Evolutionary conservation across 1,140 invertebrate species (phyloP).

Genomic region (Drusus annulatus): DNA sequence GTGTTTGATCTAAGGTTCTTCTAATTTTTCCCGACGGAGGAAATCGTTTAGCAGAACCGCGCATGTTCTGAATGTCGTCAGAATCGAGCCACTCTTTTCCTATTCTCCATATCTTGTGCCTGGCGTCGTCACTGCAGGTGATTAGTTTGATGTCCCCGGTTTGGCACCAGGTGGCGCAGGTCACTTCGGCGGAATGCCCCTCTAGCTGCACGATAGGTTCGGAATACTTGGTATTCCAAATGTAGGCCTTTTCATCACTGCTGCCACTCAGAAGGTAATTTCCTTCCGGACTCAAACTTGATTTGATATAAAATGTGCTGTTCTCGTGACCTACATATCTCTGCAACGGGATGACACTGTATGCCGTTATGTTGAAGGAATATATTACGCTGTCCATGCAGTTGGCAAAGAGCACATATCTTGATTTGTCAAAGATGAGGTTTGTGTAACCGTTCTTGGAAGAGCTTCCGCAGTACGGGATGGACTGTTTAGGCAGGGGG

Average conservation of each 20-base stretch:
- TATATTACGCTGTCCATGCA: constrained; percentile 91
- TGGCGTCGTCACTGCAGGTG: constrained; percentile 86
- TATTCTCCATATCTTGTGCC: constrained; percentile 83
- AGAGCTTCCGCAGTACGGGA: constrained; percentile 80
- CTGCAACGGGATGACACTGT: constrained; percentile 76
- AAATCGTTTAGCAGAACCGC: constrained; percentile 73
- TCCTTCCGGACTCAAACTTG: constrained; percentile 84
- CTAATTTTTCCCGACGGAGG: constrained; percentile 61
- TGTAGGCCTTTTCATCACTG: constrained; percentile 86
- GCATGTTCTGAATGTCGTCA: constrained; percentile 67
- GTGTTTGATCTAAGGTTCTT: constrained; percentile 68
- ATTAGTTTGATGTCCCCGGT: constrained; percentile 74
- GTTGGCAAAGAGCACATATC: constrained; percentile 84
- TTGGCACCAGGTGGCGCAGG: constrained; percentile 85
- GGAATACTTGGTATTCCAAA: constrained; percentile 82
- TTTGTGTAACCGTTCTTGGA: constrained; percentile 85
- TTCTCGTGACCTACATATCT: constrained; percentile 81
- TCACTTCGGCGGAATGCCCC: constrained; percentile 88
- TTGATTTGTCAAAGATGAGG: constrained; percentile 79
- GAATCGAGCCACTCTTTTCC: constrained; percentile 72
- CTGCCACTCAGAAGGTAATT: constrained; percentile 87
- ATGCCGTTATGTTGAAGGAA: constrained; percentile 84
- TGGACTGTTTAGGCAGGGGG: constrained; percentile 79
- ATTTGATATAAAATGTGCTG: constrained; percentile 87
- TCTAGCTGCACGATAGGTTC: constrained; percentile 77